Evolutionary conservation across 2,797 vertebrate species (phyloP), one percentile per base, ranked within the genome.

Genomic region (Danionella dracula): DNA sequence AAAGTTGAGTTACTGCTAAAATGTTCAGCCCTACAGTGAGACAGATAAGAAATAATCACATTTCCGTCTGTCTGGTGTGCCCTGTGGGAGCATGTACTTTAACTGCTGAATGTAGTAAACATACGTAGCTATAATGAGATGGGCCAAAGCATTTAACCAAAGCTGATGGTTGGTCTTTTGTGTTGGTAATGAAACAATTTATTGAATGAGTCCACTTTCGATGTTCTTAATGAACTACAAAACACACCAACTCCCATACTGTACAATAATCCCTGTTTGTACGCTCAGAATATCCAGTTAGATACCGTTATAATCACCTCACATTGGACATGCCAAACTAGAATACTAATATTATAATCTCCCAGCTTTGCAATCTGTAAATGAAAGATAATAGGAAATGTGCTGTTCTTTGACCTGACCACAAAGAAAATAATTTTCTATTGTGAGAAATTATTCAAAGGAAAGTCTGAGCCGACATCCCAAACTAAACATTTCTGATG

Each of bases 281-380:
- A 48, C 64, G 48, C 16, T 59, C 40, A 71, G 38, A 17, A 50
- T 19, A 10, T n/a, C 40, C 13, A 45, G 59, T 19, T 10, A 49
- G 34, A 62, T 8, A 32, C 15, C 13, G 48, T 50, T 13, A 50
- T 31, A 50, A 17, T 27, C 11, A 50, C 64, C 23, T 16, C 63
- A 76, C 76, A 76, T 74, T 60, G 67, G 72, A 57, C 76, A 71
- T 76, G 66, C 73, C 70, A 70, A 70, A 69, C 37, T 17, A 61
- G 63, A 16, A 13, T 23, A 40, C 9, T 27, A 31, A 32, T 31
- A 16, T 7, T 23, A 49, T 49, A 49, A 49, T 10, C 45, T 8
- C 20, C 45, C 45, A 27, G 32, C 5, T 54, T 4, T 13, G 21
- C 11, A 38, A 37, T 51, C 15, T 32, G 29, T 10, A 51, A 20